Percentiles rank a stretch among this genome's conserved stretches.
Evolutionary conservation across 2,888 invertebrate species (phyloP).

Genomic region (Autographa gamma): DNA sequence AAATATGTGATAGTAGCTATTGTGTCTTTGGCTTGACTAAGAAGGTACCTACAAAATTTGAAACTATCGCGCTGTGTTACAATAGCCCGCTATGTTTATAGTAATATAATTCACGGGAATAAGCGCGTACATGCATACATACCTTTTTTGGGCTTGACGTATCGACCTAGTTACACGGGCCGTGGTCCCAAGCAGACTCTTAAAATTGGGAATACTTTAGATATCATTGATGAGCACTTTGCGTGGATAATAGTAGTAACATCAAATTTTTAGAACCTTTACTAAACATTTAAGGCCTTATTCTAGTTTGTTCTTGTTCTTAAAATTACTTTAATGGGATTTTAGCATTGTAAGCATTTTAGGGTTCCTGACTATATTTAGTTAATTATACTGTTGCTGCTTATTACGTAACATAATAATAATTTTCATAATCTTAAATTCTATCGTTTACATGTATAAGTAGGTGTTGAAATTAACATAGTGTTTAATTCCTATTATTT

Average conservation of each 20-base stretch:
- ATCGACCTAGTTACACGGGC: too few relatives aligned
- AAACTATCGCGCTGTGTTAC: too few relatives aligned
- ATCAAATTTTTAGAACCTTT: not conserved
- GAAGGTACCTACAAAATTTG: too few relatives aligned
- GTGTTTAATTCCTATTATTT: not conserved
- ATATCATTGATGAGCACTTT: not conserved
- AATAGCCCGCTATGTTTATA: too few relatives aligned
- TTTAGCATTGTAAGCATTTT: not conserved
- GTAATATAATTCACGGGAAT: too few relatives aligned
- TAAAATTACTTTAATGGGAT: not conserved
- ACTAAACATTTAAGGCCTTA: not conserved
- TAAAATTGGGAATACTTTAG: not conserved
- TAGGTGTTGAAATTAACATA: slow-evolving; percentile 7
- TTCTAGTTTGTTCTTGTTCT: not conserved
- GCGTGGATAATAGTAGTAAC: not conserved
- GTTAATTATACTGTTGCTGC: not conserved
- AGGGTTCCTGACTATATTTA: slow-evolving; percentile 4
- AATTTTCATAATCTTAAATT: slow-evolving; percentile 8
- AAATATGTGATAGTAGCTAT: too few relatives aligned
- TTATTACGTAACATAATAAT: not conserved
- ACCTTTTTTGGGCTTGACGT: too few relatives aligned
- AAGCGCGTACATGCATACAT: too few relatives aligned
- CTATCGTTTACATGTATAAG: slow-evolving; percentile 2
- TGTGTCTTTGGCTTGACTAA: too few relatives aligned
- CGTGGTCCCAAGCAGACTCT: too few relatives aligned